A percentile compares a stretch with the other conserved stretches of the same genome.
These are phyloP conservation scores for Scleropages formosus DNA, from an alignment of 2,797 vertebrate genomes.

Conservation along the genomic window DNA sequence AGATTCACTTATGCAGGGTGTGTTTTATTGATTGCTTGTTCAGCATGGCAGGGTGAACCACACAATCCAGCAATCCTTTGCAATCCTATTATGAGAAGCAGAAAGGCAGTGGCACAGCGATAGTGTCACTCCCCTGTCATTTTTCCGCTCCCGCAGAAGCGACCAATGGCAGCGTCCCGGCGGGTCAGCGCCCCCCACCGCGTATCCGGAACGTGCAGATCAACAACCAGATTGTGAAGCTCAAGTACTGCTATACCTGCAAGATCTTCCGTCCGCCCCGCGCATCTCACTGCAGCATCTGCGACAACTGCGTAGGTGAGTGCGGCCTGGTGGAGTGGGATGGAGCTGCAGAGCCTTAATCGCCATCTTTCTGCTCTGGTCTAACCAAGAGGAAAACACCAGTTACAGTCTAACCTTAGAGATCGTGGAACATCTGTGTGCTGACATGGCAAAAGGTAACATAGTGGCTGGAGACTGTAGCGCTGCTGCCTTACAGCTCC, in stretches of 20 bases:
- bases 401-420: not conserved
- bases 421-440: not conserved
- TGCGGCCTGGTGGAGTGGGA: constrained; percentile 21
- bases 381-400: not conserved
- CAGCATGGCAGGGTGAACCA: too few species aligned
- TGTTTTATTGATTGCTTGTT: too few species aligned
- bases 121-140: too few species aligned
- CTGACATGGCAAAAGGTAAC: not conserved
- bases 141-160: constrained; percentile 73
- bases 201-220: constrained; percentile 98
- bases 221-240: constrained; percentile 98
- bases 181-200: constrained; percentile 89
- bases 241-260: constrained; percentile 98
- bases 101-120: not conserved
- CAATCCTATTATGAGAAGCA: too few species aligned
- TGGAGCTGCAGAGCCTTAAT: not conserved
- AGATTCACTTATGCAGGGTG: too few species aligned
- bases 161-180: constrained; percentile 88
- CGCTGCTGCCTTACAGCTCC: too few species aligned
- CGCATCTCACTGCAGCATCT: constrained; percentile 98
- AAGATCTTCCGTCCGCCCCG: constrained; percentile 97
- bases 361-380: not conserved
- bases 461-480: too few species aligned
- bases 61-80: too few species aligned
- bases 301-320: constrained; percentile 98